Conservation (phyloP, 2,888 invertebrate genomes). For the Drosophila nigricruria region DNA sequence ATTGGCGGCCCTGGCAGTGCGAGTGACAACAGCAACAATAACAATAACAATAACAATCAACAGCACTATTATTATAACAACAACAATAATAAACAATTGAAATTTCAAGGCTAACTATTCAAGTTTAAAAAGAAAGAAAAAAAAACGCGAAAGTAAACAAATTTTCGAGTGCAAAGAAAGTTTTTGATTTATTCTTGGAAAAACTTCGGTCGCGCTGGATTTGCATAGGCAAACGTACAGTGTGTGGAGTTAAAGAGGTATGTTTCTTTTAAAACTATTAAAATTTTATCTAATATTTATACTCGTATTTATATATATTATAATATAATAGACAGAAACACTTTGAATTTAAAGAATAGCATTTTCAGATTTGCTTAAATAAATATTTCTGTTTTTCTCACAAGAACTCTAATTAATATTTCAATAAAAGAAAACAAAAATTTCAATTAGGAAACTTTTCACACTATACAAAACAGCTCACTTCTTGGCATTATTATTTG, state of each 20-base stretch:
- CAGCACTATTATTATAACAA: constrained; percentile 15
- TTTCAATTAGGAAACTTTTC: constrained; percentile 21
- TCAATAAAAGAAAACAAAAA: not conserved
- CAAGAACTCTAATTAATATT: not conserved
- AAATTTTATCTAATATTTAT: not conserved
- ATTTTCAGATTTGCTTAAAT: too few relatives aligned
- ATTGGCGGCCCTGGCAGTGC: constrained; percentile 76
- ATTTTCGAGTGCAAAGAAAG: not conserved
- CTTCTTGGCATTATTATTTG: constrained; percentile 8
- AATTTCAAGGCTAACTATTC: constrained; percentile 32
- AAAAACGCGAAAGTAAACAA: not conserved
- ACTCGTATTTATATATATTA: too few relatives aligned
- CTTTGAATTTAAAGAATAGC: too few relatives aligned
- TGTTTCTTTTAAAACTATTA: not conserved
- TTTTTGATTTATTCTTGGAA: constrained; percentile 1
- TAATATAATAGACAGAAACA: too few relatives aligned
- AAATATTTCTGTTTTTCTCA: too few relatives aligned
- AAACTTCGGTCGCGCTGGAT: constrained; percentile 1
- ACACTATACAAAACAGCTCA: constrained; percentile 12
- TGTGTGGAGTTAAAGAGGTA: not conserved
- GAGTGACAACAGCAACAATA: constrained; percentile 2
- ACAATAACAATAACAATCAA: constrained; percentile 7
- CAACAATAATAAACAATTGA: constrained; percentile 34
- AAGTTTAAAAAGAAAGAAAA: constrained; percentile 17
- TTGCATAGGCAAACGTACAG: not conserved